Evolutionary conservation across 2,797 vertebrate genomes (phyloP).

Genomic region (Perodicticus potto): DNA sequence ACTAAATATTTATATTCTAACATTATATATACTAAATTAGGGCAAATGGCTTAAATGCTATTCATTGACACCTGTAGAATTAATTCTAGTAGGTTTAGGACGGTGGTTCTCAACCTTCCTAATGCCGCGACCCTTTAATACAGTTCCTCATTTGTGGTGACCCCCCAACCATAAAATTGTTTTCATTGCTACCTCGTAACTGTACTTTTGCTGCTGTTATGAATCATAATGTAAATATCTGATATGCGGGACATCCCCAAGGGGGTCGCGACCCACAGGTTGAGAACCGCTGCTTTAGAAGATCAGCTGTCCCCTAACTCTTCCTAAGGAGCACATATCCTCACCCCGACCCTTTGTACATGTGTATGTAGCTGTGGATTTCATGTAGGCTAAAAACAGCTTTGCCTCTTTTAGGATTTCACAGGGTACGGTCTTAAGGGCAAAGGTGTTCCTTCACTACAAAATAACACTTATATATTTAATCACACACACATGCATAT

Average conservation of each 20-base stretch:
- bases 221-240: too few relatives aligned
- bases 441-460: background rate
- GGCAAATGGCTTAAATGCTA: background rate
- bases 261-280: too few relatives aligned
- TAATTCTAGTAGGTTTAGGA: background rate
- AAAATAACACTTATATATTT: background rate
- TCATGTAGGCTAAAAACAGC: background rate
- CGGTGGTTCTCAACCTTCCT: too few relatives aligned
- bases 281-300: background rate
- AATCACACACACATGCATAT: background rate
- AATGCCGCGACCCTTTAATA: too few relatives aligned
- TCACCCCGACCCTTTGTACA: background rate
- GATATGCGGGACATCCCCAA: too few relatives aligned
- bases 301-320: background rate
- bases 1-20: conserved; percentile 32
- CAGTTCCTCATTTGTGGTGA: too few relatives aligned
- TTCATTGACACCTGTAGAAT: conserved; percentile 45
- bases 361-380: background rate
- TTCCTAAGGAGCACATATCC: background rate
- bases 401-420: background rate
- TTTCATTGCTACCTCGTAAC: too few relatives aligned
- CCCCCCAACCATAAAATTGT: too few relatives aligned
- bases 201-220: too few relatives aligned
- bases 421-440: background rate
- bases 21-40: background rate